phyloP scores from a whole-genome alignment of 1,140 invertebrate species.

The Chrysomallon squamiferum region DNA sequence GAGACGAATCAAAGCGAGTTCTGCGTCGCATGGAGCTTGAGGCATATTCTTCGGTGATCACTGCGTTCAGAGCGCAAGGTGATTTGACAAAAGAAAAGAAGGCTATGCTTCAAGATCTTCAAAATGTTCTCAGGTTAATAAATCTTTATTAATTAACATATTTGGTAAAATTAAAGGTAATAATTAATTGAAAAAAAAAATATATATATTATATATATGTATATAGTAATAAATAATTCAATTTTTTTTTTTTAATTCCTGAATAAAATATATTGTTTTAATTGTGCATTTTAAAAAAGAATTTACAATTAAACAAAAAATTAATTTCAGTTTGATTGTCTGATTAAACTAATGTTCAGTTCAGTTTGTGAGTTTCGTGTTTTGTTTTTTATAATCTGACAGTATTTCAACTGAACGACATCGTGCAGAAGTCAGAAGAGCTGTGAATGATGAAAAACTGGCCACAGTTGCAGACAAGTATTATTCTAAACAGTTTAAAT shows the following conservation, averaged over 20 bases:
- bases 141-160: not conserved
- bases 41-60: conserved; percentile 87
- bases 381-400: conserved; percentile 22
- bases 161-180: no score
- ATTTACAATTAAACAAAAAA: no score
- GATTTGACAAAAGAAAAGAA: conserved; percentile 82
- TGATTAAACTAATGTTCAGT: not conserved
- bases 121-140: conserved; percentile 71
- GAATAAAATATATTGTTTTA: no score
- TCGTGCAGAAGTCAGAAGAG: conserved; percentile 86
- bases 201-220: no score
- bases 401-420: conserved; percentile 89
- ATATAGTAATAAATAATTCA: no score
- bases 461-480: conserved; percentile 87
- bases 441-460: conserved; percentile 88
- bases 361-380: not conserved
- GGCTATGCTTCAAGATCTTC: conserved; percentile 82
- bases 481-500: conserved; percentile 51
- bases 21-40: conserved; percentile 87
- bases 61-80: conserved; percentile 89
- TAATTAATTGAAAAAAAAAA: no score
- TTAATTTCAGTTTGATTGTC: no score
- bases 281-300: no score
- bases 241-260: no score
- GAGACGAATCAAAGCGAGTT: conserved; percentile 85